Base-by-base conservation (phyloP, 1,140 invertebrate genomes). In the Cherax quadricarinatus region DNA sequence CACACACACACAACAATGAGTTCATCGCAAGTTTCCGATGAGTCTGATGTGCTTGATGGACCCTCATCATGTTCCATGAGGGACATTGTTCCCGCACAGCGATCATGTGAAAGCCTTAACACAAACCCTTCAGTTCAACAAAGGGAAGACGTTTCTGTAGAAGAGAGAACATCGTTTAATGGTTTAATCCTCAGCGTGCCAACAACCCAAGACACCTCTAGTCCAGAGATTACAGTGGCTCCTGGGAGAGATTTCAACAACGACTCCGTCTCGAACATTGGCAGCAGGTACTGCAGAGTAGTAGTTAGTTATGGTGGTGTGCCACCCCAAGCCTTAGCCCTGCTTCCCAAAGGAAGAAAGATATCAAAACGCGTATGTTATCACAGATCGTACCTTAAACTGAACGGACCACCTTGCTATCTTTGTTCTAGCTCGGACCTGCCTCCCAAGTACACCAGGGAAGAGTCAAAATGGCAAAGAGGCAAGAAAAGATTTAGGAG, bases 331-430 rank as follows among this genome's bases (percentile, higher is more conserved):
- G 14, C 1, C 6, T 57, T 6, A 7, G 53, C 9, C 53, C 9
- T 9, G 14, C 9, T 57, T n/a, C 3, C 30, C 7, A 21, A 75
- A 7, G 30, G n/a, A n/a, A 4, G 21, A 75, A 75, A 75, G 5
- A n/a, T 18, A 66, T 75, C 70, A 6, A 75, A 12, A 75, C 70
- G 24, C 9, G 70, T 30, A 30, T 75, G 70, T 12, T 30, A 7
- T 75, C 70, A 75, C 30, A 30, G 81, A 21, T 24, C n/a, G 3
- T 57, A 53, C 51, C 18, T 83, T 9, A 12, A 48, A 9, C n/a
- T n/a, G n/a, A 51, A 79, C 14, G 73, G 86, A 16, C 86, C 86
- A 12, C 86, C 86, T 7, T 88, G 86, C 73, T 88, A 88, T n/a
- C 12, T 78, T n/a, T 88, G 86, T 53, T 88, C 86, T 48, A 60